Base-by-base conservation (phyloP, 2,797 vertebrate species). In the Channallabes apus region DNA sequence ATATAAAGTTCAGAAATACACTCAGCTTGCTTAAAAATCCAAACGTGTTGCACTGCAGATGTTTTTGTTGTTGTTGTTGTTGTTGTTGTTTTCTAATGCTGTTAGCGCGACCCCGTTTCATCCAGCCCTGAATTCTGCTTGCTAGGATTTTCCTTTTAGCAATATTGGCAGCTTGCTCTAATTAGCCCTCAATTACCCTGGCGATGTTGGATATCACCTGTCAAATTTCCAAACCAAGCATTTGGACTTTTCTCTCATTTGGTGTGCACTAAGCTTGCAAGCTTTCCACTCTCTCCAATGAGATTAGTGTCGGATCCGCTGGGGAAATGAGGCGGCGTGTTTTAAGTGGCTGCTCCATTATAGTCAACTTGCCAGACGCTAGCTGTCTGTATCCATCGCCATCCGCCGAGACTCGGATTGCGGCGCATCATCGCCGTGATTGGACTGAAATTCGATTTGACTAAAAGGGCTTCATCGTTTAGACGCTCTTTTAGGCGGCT, bases 401-500 rank as follows among this genome's bases (percentile, higher is more conserved):
- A 2, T 87, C 88, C 84, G 41, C 72, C 32, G 88, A 83, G 88
- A 87, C 78, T 73, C 18, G 32, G 81, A 84, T 84, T 69, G 85
- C 32, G 59, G 80, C 68, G 84, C 83, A 78, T 87, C 88, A 86
- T 82, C 73, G 69, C 46, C 32, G 4, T 86, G 86, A 89, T 87
- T 80, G 86, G 82, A 59, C 38, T 78, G 65, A 84, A 91, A 90
- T 90, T 85, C 82, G 85, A 90, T 90, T 91, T 88, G 87, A 87
- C 88, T 90, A 88, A 90, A 91, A 89, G 88, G 78, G 86, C 84
- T 84, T 88, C 86, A 84, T 80, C 83, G 61, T 72, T 88, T 72
- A 83, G 80, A 69, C 20, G 84, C 86, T 83, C 78, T 84, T 85
- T 86, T 69, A 78, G 77, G 82, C 18, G 27, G 38, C 46, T 81